A percentile compares a stretch with the other conserved stretches of the same genome.
These are phyloP conservation scores for Craseonycteris thonglongyai DNA, from an alignment of 2,113 vertebrate genomes.

Conservation along the genomic window DNA sequence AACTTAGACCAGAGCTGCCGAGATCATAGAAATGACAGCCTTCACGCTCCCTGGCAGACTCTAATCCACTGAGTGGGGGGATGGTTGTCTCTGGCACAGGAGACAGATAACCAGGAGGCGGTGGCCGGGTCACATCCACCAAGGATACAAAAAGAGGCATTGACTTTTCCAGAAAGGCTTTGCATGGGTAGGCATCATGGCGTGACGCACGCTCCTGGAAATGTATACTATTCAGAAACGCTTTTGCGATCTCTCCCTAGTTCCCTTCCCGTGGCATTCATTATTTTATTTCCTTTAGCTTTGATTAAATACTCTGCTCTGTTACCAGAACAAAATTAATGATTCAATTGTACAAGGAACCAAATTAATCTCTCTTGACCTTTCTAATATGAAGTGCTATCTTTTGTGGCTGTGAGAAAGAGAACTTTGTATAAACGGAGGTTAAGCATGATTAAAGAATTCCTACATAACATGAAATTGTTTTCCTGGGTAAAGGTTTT, in stretches of 20 bases:
- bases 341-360: constrained; percentile 37
- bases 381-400: constrained; percentile 40
- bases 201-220: not conserved
- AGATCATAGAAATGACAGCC: not conserved
- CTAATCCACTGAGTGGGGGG: accelerated
- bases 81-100: not conserved
- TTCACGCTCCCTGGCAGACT: not conserved
- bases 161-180: not conserved
- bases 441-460: constrained; percentile 43
- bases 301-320: constrained; percentile 38
- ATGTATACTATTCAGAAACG: not conserved
- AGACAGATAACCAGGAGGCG: not conserved
- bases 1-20: not conserved
- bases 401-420: not conserved
- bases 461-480: not conserved
- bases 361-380: constrained; percentile 59
- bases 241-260: not conserved
- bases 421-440: constrained; percentile 15
- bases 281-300: constrained; percentile 41
- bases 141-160: too few relatives aligned
- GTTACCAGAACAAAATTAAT: constrained; percentile 41
- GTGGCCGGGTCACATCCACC: accelerated
- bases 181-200: accelerated
- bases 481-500: not conserved
- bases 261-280: not conserved